phyloP scores from a whole-genome alignment of 2,113 vertebrate species.

The Pomatostomus ruficeps region DNA sequence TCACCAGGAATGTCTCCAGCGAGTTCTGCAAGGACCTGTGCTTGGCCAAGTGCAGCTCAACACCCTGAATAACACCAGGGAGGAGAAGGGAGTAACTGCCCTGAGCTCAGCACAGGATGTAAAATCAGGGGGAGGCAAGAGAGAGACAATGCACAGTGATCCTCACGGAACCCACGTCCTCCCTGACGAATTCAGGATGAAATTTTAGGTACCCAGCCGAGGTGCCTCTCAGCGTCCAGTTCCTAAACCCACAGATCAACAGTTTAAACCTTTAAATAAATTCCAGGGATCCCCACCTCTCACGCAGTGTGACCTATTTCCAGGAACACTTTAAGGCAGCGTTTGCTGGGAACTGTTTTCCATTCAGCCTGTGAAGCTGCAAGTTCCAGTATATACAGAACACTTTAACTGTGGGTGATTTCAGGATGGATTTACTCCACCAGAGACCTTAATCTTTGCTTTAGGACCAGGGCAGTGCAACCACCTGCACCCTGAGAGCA shows the following conservation, averaged over 20 bases:
- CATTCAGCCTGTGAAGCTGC: neutral
- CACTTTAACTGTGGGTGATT: neutral
- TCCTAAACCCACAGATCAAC: neutral
- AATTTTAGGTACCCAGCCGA: neutral
- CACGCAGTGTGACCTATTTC: fast-evolving
- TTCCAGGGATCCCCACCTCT: neutral
- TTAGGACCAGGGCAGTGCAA: neutral
- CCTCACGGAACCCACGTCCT: neutral
- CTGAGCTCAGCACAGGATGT: neutral
- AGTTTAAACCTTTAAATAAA: neutral
- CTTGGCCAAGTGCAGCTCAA: neutral
- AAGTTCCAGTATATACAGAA: too few relatives aligned
- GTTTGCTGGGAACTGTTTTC: neutral
- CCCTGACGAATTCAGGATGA: fast-evolving
- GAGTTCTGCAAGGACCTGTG: neutral
- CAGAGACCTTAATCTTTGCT: neutral
- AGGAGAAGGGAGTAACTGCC: neutral
- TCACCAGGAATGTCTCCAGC: neutral
- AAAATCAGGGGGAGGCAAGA: neutral
- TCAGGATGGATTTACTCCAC: neutral
- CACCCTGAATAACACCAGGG: neutral
- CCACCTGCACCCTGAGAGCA: neutral
- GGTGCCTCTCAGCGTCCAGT: neutral
- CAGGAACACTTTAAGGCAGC: neutral
- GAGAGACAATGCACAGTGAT: neutral